Evolutionary conservation across 2,113 vertebrate genomes (phyloP).

Genomic region (Hymenochirus boettgeri): DNA sequence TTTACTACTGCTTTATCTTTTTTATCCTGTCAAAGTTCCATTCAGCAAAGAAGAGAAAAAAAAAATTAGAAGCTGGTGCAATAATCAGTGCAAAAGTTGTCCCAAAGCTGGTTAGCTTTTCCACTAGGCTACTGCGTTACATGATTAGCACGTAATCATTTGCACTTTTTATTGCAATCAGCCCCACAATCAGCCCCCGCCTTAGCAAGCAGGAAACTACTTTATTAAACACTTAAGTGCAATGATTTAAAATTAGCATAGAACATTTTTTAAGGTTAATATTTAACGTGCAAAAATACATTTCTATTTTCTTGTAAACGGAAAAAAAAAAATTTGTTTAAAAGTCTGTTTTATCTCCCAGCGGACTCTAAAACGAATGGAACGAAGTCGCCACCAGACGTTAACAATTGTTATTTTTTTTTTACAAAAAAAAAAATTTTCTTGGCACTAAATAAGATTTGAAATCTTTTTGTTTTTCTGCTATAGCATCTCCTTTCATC

Average conservation of each 20-base stretch:
- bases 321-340: constrained; percentile 14
- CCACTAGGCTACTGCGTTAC: no score
- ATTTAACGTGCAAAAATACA: constrained; percentile 29
- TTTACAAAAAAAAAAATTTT: constrained; percentile 27
- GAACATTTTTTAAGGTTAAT: constrained; percentile 22
- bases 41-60: constrained; percentile 4
- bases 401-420: constrained; percentile 23
- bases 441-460: constrained; percentile 35
- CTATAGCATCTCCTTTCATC: constrained; percentile 22
- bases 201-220: constrained; percentile 23
- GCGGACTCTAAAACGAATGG: constrained; percentile 33
- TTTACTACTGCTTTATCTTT: no score
- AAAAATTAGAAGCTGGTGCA: no score
- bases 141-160: no score
- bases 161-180: no score
- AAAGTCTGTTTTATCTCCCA: constrained; percentile 31
- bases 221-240: constrained; percentile 31
- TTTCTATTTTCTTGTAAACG: constrained; percentile 20
- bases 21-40: constrained; percentile 1
- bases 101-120: no score
- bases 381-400: constrained; percentile 32
- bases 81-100: no score
- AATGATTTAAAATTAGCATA: constrained; percentile 37
- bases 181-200: not conserved
- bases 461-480: constrained; percentile 23